Base-by-base conservation (phyloP, 2,113 vertebrate species). In the Trematocara variabile region DNA sequence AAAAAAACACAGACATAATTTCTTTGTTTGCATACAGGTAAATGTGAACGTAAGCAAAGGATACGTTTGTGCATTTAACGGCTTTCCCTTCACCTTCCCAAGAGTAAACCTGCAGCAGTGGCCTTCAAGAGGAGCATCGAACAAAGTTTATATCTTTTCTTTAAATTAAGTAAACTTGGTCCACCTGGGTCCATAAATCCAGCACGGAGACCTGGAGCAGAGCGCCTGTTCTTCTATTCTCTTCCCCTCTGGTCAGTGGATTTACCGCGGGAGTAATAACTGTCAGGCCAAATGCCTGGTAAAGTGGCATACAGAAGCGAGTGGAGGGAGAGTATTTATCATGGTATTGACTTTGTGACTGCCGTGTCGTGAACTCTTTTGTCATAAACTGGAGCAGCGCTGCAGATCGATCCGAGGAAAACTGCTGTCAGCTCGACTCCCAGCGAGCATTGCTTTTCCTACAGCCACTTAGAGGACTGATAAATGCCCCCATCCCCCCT, bases 261-360 rank as follows among this genome's bases (percentile, higher is more conserved):
- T 98, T 98, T 99, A 98, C 97, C 95, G 96, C 96, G 63, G 96
- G 85, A 94, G 97, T 97, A 97, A 98, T 98, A 98, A 97, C 97
- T 98, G 97, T 97, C 97, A 96, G 95, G 95, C 95, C 93, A 96
- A 94, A 96, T 97, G 96, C 88, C 86, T 96, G 95, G 96, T 95
- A 96, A 97, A 97, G 97, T 96, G 96, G 96, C 93, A 94, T 95
- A 96, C 97, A 97, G 95, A 13, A 95, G 96, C 94, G 94, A 94
- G 92, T 95, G 94, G 95, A 94, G 92, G 88, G 88, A 94, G 96
- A 96, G 96, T 97, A 97, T 97, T 97, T 95, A 96, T 97, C 96
- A 97, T 95, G 84, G 93, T 96, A 96, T 96, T 82, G 95, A 97
- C 96, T 97, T 97, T 97, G 97, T 97, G 97, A 97, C 96, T 97